Percentiles rank a stretch among this genome's conserved stretches.
These are phyloP conservation scores for Pterophyllum scalare DNA, from an alignment of 2,113 vertebrate genomes.

Conservation along the genomic window DNA sequence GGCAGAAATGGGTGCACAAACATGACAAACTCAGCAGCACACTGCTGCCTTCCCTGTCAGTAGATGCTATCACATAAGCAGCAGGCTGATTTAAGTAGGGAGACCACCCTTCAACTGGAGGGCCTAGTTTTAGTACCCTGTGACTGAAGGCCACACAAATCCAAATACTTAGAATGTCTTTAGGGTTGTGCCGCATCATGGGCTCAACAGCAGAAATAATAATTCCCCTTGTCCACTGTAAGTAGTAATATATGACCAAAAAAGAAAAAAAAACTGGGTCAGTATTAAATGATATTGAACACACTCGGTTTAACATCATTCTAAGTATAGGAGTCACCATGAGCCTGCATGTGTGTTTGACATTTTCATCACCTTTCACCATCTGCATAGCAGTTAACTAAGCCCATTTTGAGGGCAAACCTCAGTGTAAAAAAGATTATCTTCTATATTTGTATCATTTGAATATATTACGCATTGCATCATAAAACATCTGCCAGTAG, in stretches of 20 bases:
- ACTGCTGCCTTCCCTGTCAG: slow-evolving; percentile 37
- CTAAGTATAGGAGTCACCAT: background rate
- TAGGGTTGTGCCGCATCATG: background rate
- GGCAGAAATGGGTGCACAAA: slow-evolving; percentile 42
- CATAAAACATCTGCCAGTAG: slow-evolving; percentile 50
- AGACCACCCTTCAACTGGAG: slow-evolving; percentile 24
- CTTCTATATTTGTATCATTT: slow-evolving; percentile 35
- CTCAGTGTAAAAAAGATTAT: slow-evolving; percentile 31
- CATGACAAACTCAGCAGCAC: slow-evolving; percentile 31
- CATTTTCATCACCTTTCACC: slow-evolving; percentile 32
- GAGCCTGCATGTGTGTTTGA: slow-evolving; percentile 2
- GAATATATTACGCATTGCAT: slow-evolving; percentile 49
- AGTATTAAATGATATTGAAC: background rate
- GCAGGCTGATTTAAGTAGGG: slow-evolving; percentile 26
- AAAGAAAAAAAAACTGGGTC: background rate
- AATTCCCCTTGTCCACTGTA: background rate
- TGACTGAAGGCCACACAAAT: slow-evolving; percentile 11
- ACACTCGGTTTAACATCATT: slow-evolving; percentile 1
- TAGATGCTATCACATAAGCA: slow-evolving; percentile 45
- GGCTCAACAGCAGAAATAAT: background rate
- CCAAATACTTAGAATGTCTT: slow-evolving; percentile 11
- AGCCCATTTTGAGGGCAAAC: slow-evolving; percentile 28
- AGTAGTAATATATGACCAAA: background rate
- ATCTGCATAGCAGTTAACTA: slow-evolving; percentile 27
- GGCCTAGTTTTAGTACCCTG: slow-evolving; percentile 7